phyloP scores from a whole-genome alignment of 92 coral and sea anemone genomes.

The Palythoa heliodiscus region DNA sequence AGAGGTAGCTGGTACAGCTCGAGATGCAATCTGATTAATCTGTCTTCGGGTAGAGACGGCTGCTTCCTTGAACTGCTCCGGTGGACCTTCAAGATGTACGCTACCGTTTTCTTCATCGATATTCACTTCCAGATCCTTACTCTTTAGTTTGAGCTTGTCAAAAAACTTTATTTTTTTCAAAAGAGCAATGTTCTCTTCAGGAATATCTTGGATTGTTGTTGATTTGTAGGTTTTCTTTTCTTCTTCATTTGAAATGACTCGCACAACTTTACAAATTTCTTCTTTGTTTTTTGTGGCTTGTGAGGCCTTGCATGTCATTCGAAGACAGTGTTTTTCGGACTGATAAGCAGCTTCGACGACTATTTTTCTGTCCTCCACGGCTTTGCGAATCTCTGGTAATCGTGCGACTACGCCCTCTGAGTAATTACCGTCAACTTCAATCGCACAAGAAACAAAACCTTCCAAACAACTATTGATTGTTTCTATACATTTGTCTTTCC shows the following conservation, averaged over 20 bases:
- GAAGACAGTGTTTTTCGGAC: conserved; percentile 19
- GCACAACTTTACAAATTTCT: conserved; percentile 42
- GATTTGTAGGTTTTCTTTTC: conserved; percentile 55
- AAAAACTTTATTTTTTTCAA: conserved; percentile 68
- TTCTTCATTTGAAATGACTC: conserved; percentile 55
- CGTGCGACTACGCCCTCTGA: conserved; percentile 56
- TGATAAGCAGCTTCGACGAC: neutral
- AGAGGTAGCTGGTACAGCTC: conserved; percentile 41
- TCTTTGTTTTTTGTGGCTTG: conserved; percentile 33
- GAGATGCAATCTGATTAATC: conserved; percentile 50
- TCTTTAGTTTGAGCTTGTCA: conserved; percentile 50
- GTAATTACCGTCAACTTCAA: conserved; percentile 50
- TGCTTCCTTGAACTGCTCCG: conserved; percentile 64
- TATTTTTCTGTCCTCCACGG: neutral
- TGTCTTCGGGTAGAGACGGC: conserved; percentile 55
- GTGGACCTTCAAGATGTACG: conserved; percentile 73
- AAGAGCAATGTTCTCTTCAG: conserved; percentile 62
- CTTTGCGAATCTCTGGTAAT: conserved; percentile 48
- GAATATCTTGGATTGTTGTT: conserved; percentile 41
- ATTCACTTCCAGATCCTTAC: conserved; percentile 60
- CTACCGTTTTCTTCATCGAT: conserved; percentile 59
- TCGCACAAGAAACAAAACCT: conserved; percentile 30
- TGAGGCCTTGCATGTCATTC: conserved; percentile 49
- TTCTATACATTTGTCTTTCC: conserved; percentile 53
- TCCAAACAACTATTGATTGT: conserved; percentile 26